A percentile compares a stretch with the other conserved stretches of the same genome.
phyloP scores from a whole-genome alignment of 2,888 invertebrate species.

The Xylophagus ater region DNA sequence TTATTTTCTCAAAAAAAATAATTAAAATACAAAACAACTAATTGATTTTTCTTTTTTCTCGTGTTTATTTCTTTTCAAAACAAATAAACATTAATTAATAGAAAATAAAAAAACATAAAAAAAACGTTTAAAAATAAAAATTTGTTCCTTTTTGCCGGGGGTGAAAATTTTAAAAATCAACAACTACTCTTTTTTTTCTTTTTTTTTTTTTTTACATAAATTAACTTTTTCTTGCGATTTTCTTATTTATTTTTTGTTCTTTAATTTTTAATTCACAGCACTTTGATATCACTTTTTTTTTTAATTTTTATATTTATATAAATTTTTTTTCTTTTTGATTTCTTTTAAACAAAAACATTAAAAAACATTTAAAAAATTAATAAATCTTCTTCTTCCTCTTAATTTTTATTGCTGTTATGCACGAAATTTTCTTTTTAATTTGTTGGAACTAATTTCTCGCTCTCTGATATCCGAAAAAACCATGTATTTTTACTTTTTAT shows the following conservation, averaged over 20 bases:
- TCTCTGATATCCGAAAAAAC: slow-evolving; percentile 6
- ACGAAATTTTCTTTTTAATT: neutral
- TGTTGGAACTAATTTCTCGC: too few species aligned
- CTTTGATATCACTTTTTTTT: slow-evolving; percentile 21
- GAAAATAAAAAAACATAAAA: too few species aligned
- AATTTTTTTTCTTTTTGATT: neutral
- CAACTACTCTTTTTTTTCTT: neutral
- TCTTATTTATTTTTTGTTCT: slow-evolving; percentile 5
- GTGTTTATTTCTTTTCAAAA: neutral
- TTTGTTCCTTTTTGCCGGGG: neutral
- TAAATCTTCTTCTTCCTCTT: neutral
- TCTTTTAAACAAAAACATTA: too few species aligned
- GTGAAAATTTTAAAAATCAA: neutral
- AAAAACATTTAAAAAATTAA: slow-evolving; percentile 2
- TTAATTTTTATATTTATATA: slow-evolving; percentile 4
- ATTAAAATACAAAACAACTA: slow-evolving; percentile 4
- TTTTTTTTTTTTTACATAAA: slow-evolving; percentile 1
- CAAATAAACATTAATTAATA: neutral
- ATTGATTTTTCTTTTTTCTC: neutral
- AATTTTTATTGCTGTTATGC: neutral
- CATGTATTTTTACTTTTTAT: too few species aligned
- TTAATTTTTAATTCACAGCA: slow-evolving; percentile 20
- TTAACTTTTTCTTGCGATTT: too few species aligned
- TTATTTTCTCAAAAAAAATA: neutral
- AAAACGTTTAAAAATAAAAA: too few species aligned